Evolutionary conservation across 1,140 invertebrate species (phyloP).

Genomic region (Aplysia californica): DNA sequence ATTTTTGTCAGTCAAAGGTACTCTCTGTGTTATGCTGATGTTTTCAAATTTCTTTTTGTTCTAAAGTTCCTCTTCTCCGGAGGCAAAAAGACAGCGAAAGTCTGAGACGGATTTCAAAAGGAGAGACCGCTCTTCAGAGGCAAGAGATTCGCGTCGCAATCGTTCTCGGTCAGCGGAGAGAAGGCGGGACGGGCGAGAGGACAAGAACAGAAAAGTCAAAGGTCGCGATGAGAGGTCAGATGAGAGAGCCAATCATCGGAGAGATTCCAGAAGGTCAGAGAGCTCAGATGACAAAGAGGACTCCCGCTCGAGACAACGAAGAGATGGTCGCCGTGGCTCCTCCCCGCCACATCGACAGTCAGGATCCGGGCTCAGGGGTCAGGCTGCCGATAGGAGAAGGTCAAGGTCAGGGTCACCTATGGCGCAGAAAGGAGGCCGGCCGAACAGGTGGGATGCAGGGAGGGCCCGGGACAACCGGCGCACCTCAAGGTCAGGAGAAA

Average conservation of each 20-base stretch:
- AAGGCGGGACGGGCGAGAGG: too few species aligned
- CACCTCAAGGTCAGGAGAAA: too few species aligned
- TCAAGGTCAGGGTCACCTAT: background rate
- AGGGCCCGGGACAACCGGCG: too few species aligned
- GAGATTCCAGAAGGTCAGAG: background rate
- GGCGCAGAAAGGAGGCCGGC: background rate
- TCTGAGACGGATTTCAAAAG: background rate
- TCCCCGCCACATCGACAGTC: background rate
- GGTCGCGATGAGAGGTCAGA: too few species aligned
- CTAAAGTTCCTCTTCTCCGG: background rate
- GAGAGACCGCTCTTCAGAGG: too few species aligned
- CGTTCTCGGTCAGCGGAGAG: too few species aligned
- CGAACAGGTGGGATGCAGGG: background rate
- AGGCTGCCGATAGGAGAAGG: too few species aligned
- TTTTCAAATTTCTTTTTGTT: background rate
- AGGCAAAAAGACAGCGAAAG: background rate
- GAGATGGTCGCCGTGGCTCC: background rate
- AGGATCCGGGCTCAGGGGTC: too few species aligned
- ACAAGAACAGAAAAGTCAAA: too few species aligned
- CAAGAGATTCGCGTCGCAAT: too few species aligned
- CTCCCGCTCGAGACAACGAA: background rate
- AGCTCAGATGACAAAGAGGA: background rate
- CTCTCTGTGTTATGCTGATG: background rate
- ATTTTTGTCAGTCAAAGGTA: background rate
- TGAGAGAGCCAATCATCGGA: too few species aligned